A percentile compares a stretch with the other conserved stretches of the same genome.
phyloP scores from a whole-genome alignment of 1,140 invertebrate genomes.

The Macrocentrus cingulum region DNA sequence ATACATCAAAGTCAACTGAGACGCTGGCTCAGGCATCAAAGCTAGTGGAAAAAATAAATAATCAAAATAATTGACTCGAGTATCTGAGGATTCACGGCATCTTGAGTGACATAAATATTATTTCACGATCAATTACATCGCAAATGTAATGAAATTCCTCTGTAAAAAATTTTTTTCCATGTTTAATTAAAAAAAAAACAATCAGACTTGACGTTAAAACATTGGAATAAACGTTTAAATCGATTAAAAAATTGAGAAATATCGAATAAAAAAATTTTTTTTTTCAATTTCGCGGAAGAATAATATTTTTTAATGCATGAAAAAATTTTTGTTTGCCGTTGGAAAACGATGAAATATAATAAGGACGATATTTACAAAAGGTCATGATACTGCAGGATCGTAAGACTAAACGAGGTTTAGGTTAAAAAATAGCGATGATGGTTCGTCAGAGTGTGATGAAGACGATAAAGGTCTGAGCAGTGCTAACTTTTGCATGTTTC shows the following conservation, averaged over 20 bases:
- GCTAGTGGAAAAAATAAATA: slow-evolving; percentile 1
- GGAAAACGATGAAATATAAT: too few species aligned
- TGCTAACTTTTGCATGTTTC: too few species aligned
- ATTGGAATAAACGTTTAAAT: background rate
- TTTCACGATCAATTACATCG: background rate
- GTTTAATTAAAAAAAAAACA: background rate
- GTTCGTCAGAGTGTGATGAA: background rate
- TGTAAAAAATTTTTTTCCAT: background rate
- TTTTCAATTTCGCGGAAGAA: background rate
- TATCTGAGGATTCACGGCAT: too few species aligned
- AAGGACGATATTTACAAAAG: too few species aligned
- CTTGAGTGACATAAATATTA: background rate
- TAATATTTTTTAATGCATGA: background rate
- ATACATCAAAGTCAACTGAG: background rate
- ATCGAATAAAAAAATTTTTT: background rate
- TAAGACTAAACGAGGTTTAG: background rate
- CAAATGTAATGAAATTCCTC: too few species aligned
- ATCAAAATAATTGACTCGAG: background rate
- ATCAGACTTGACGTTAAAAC: background rate
- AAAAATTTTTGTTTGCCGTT: too few species aligned
- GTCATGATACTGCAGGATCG: too few species aligned
- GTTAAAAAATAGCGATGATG: background rate
- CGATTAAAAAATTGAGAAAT: background rate
- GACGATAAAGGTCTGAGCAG: background rate
- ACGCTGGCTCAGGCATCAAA: background rate